Conservation (phyloP, 2,888 invertebrate species). For the Griposia aprilina region DNA sequence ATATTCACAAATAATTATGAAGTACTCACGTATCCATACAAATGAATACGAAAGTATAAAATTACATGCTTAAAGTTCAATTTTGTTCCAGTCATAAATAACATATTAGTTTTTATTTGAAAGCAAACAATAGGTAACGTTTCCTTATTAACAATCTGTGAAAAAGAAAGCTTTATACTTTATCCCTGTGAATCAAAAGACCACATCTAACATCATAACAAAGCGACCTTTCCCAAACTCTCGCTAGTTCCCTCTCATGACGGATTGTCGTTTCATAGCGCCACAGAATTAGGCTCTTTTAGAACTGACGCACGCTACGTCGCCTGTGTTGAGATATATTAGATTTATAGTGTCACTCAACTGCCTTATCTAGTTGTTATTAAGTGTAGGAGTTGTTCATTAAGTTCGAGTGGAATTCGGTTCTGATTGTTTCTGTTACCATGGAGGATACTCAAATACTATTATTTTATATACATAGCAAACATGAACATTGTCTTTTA, state of each 20-base stretch:
- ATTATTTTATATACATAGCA: too few species aligned
- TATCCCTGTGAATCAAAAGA: constrained; percentile 16
- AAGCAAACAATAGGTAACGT: not conserved
- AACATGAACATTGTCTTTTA: not conserved
- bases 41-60: not conserved
- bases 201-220: constrained; percentile 20
- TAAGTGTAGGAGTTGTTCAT: constrained; percentile 1
- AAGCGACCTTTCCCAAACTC: constrained; percentile 16
- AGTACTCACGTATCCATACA: not conserved
- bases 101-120: not conserved
- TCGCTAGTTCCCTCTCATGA: constrained; percentile 14
- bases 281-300: constrained; percentile 30
- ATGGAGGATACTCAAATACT: not conserved
- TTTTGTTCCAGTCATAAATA: not conserved
- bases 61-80: not conserved
- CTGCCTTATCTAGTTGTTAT: constrained; percentile 15
- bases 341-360: constrained; percentile 36
- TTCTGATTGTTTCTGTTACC: not conserved
- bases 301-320: constrained; percentile 15
- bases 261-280: constrained; percentile 25
- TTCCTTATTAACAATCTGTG: not conserved
- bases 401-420: not conserved
- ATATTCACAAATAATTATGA: not conserved
- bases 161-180: not conserved
- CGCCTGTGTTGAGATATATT: constrained; percentile 20